Conservation (phyloP, 1,140 invertebrate genomes). For the Trinorchestia longiramus region DNA sequence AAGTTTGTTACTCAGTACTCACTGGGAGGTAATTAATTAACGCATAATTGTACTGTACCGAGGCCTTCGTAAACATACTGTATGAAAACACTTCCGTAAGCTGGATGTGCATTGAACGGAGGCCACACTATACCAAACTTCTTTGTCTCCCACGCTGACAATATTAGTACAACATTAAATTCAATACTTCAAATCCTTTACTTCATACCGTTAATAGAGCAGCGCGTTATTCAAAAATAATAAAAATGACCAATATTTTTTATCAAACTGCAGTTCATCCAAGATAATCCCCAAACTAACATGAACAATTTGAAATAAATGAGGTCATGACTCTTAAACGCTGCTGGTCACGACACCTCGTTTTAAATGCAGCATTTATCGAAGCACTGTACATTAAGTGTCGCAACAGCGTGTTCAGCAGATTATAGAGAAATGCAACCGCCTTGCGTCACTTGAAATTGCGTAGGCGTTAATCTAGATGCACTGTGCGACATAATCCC, state of each 20-base stretch:
- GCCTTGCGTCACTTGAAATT: no score
- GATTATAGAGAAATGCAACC: no score
- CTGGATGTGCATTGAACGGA: background rate
- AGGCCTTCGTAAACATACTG: background rate
- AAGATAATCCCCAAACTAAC: background rate
- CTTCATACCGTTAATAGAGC: background rate
- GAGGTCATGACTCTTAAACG: no score
- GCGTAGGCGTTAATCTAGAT: no score
- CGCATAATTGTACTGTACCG: background rate
- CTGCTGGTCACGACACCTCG: no score
- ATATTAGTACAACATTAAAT: background rate
- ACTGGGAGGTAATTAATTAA: background rate
- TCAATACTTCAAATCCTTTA: background rate
- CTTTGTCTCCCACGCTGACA: background rate
- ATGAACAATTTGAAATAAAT: background rate
- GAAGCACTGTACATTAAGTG: no score
- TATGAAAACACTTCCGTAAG: background rate
- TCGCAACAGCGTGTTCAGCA: no score
- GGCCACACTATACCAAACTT: background rate
- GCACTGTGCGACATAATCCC: no score
- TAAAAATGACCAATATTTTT: background rate
- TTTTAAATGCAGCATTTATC: no score
- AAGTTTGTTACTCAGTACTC: background rate
- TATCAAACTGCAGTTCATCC: background rate
- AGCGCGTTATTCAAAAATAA: background rate